These are phyloP conservation scores for Diadumene lineata DNA, from an alignment of 92 coral and sea anemone genomes.

Conservation along the genomic window DNA sequence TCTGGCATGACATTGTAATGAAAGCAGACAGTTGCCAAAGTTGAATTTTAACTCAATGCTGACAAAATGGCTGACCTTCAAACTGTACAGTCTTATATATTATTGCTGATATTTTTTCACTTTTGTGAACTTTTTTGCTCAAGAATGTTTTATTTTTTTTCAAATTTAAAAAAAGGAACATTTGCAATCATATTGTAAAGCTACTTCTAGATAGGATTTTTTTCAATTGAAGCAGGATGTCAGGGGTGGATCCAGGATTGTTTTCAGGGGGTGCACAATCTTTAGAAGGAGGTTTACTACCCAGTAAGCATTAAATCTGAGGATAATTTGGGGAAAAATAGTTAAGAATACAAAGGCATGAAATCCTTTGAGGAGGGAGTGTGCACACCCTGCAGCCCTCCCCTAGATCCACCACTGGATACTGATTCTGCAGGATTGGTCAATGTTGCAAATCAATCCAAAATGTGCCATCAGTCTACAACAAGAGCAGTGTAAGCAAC, in stretches of 20 bases:
- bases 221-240: constrained; percentile 15
- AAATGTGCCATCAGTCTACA: constrained; percentile 6
- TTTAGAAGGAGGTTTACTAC: too few relatives aligned
- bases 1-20: too few relatives aligned
- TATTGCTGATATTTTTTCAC: background rate
- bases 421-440: constrained; percentile 11
- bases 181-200: background rate
- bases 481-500: background rate
- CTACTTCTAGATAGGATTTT: constrained; percentile 6
- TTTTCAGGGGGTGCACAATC: too few relatives aligned
- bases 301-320: too few relatives aligned
- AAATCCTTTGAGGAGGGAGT: too few relatives aligned
- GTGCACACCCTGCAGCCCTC: too few relatives aligned
- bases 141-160: constrained; percentile 2
- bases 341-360: too few relatives aligned
- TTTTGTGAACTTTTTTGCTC: constrained; percentile 5
- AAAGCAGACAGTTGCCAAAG: too few relatives aligned
- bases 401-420: too few relatives aligned
- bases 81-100: background rate
- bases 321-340: too few relatives aligned
- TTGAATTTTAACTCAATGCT: background rate
- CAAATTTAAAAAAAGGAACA: constrained; percentile 2
- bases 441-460: background rate
- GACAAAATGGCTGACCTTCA: background rate
- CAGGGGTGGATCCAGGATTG: too few relatives aligned